These are phyloP conservation scores for Dryadula phaetusa DNA, from an alignment of 2,888 invertebrate genomes.

Conservation along the genomic window DNA sequence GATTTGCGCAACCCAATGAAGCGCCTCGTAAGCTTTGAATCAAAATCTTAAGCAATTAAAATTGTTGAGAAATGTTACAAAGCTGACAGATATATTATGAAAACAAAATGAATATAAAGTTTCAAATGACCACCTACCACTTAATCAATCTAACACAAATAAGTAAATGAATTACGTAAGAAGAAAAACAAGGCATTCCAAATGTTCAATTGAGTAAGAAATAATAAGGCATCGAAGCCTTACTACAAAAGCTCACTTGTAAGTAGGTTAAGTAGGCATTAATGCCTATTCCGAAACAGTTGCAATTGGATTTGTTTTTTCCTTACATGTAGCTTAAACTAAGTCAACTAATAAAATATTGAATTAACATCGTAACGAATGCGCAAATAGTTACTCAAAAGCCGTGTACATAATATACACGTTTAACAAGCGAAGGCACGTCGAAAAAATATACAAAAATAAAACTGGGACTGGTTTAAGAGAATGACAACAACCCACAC, in stretches of 20 bases:
- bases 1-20: not conserved
- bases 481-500: slow-evolving; percentile 61
- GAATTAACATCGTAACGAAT: slow-evolving; percentile 38
- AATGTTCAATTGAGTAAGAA: slow-evolving; percentile 45
- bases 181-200: slow-evolving; percentile 15
- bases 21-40: no score
- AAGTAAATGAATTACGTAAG: not conserved
- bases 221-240: slow-evolving; percentile 61
- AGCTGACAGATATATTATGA: no score
- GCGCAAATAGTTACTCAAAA: slow-evolving; percentile 42
- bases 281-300: slow-evolving; percentile 60
- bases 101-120: not conserved
- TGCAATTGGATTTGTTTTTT: slow-evolving; percentile 42
- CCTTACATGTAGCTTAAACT: slow-evolving; percentile 37
- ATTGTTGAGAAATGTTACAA: not conserved
- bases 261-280: slow-evolving; percentile 67
- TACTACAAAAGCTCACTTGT: slow-evolving; percentile 56
- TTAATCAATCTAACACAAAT: not conserved
- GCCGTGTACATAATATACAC: slow-evolving; percentile 36
- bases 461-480: slow-evolving; percentile 55
- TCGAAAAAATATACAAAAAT: slow-evolving; percentile 50
- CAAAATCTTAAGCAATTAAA: no score
- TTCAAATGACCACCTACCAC: not conserved
- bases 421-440: slow-evolving; percentile 38
- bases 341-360: slow-evolving; percentile 48